phyloP scores from a whole-genome alignment of 2,888 invertebrate genomes.

The Drosophila fulvimacula region DNA sequence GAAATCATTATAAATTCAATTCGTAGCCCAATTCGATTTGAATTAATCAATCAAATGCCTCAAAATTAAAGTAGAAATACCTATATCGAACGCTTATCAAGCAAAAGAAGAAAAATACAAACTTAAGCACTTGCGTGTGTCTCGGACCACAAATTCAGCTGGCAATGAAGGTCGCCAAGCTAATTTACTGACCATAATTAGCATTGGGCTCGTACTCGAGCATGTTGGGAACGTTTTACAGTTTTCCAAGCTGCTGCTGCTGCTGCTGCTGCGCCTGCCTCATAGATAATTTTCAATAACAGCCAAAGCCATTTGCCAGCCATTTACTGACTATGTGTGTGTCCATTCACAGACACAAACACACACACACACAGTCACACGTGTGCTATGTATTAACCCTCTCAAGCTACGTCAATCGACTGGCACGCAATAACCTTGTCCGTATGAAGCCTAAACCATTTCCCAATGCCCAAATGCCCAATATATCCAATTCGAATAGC shows the following conservation, averaged over 20 bases:
- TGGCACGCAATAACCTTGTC: slow-evolving; percentile 68
- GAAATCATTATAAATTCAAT: slow-evolving; percentile 73
- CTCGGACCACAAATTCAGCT: slow-evolving; percentile 42
- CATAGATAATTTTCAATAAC: slow-evolving; percentile 74
- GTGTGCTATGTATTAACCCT: slow-evolving; percentile 63
- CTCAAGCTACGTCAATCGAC: slow-evolving; percentile 47
- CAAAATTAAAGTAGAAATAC: slow-evolving; percentile 19
- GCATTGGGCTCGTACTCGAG: slow-evolving; percentile 46
- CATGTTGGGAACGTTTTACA: slow-evolving; percentile 61
- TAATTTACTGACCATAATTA: slow-evolving; percentile 74
- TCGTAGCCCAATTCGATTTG: slow-evolving; percentile 63
- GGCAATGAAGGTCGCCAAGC: slow-evolving; percentile 69
- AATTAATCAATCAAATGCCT: slow-evolving; percentile 73
- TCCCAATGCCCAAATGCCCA: slow-evolving; percentile 20
- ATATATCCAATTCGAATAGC: slow-evolving; percentile 15
- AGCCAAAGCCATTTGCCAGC: slow-evolving; percentile 45
- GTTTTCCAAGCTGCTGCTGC: slow-evolving; percentile 59
- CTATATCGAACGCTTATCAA: slow-evolving; percentile 38
- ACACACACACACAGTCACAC: neutral
- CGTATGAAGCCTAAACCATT: slow-evolving; percentile 6
- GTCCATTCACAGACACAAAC: slow-evolving; percentile 12
- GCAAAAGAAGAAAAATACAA: neutral
- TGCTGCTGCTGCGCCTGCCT: slow-evolving; percentile 31
- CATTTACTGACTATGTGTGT: slow-evolving; percentile 41
- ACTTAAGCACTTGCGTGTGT: slow-evolving; percentile 60